Conservation (phyloP, 2,797 vertebrate species). For the Iguana delicatissima region DNA sequence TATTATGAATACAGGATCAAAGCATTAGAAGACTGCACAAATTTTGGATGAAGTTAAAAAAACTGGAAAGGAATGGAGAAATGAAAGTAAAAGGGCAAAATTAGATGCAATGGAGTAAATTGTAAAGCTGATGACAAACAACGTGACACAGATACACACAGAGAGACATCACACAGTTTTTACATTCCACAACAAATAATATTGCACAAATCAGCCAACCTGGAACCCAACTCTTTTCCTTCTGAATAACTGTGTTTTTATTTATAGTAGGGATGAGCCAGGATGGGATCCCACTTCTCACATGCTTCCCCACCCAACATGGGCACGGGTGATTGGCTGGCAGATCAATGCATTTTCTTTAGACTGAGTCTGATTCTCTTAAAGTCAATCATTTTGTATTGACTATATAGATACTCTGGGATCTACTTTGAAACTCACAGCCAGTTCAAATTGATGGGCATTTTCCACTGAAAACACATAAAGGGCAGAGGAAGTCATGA, state of each 20-base stretch:
- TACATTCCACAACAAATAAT: neutral
- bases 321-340: too few species aligned
- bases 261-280: neutral
- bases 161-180: neutral
- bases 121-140: neutral
- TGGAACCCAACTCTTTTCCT: neutral
- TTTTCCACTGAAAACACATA: neutral
- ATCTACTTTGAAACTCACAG: neutral
- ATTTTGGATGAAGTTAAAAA: neutral
- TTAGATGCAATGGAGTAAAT: neutral
- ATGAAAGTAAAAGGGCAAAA: neutral
- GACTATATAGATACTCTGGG: neutral
- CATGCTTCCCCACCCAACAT: too few species aligned
- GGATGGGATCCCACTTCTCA: too few species aligned
- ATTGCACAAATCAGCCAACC: neutral
- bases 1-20: neutral
- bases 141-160: neutral
- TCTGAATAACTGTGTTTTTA: neutral
- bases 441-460: neutral
- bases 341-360: constrained; percentile 19
- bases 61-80: neutral
- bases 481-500: neutral
- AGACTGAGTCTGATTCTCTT: neutral
- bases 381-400: neutral
- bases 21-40: neutral